A percentile compares a stretch with the other conserved stretches of the same genome.
Conservation (phyloP, 1,140 invertebrate genomes). For the Mylabris phalerata region DNA sequence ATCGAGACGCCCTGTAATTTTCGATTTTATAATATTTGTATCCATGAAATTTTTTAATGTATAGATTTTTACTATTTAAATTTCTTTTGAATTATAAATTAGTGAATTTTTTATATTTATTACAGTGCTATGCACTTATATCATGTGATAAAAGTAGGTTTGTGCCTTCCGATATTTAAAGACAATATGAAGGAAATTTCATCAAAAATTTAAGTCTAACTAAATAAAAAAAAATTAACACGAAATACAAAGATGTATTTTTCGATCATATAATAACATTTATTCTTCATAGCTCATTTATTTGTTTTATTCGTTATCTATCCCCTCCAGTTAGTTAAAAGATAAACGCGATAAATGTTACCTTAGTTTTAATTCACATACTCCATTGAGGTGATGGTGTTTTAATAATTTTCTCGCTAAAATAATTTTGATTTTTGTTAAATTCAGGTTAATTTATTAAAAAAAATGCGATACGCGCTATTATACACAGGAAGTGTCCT, state of each 20-base stretch:
- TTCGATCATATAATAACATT: constrained; percentile 11
- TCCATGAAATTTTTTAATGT: not conserved
- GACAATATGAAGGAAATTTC: constrained; percentile 10
- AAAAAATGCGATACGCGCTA: constrained; percentile 8
- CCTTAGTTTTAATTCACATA: too few relatives aligned
- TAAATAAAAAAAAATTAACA: too few relatives aligned
- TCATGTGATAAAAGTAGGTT: constrained; percentile 75
- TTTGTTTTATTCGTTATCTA: not conserved
- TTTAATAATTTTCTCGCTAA: too few relatives aligned
- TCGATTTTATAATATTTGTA: too few relatives aligned
- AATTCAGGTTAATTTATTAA: not conserved
- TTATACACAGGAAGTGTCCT: not conserved
- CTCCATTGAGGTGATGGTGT: too few relatives aligned
- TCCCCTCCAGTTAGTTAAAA: not conserved
- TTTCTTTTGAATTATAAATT: constrained; percentile 66
- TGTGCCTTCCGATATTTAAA: constrained; percentile 13
- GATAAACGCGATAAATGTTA: too few relatives aligned
- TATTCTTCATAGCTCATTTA: constrained; percentile 1
- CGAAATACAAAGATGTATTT: constrained; percentile 2
- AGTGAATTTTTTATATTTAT: constrained; percentile 48
- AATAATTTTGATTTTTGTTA: too few relatives aligned
- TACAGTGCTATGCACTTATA: constrained; percentile 89
- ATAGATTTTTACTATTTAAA: constrained; percentile 11
- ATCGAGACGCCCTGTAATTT: too few relatives aligned
- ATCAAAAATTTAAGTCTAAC: too few relatives aligned